A percentile compares a stretch with the other conserved stretches of the same genome.
phyloP scores from a whole-genome alignment of 2,888 invertebrate genomes.

The Agonopterix alstromeriana region DNA sequence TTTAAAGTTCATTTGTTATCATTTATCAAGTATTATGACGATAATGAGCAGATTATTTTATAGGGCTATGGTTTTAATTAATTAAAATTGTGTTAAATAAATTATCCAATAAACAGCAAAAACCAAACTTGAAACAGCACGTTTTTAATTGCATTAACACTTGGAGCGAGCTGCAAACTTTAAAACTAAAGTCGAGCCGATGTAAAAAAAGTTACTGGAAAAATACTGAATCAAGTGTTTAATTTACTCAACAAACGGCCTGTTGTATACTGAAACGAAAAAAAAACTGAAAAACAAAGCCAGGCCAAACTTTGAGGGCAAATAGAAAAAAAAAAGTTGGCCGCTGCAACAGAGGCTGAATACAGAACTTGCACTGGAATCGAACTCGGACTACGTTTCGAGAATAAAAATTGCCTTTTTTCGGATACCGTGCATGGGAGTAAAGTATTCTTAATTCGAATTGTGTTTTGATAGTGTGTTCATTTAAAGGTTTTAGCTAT shows the following conservation, averaged over 20 bases:
- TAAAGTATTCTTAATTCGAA: too few relatives aligned
- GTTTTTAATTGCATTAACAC: too few relatives aligned
- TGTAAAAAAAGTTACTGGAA: not conserved
- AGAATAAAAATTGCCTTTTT: constrained; percentile 5
- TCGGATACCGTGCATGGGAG: not conserved
- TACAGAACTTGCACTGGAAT: constrained; percentile 6
- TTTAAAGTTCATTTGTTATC: too few relatives aligned
- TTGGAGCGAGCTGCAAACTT: constrained; percentile 8
- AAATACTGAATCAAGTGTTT: constrained; percentile 5
- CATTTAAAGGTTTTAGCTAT: too few relatives aligned
- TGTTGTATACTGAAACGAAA: constrained; percentile 16
- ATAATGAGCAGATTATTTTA: too few relatives aligned
- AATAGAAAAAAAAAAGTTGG: not conserved
- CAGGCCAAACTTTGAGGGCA: not conserved
- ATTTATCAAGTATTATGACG: too few relatives aligned
- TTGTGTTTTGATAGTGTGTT: too few relatives aligned
- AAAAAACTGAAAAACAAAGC: constrained; percentile 23
- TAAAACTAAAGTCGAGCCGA: constrained; percentile 1
- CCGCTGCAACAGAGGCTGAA: constrained; percentile 3
- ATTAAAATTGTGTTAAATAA: too few relatives aligned
- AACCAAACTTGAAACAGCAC: too few relatives aligned
- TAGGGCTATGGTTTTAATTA: too few relatives aligned
- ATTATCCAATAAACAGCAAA: too few relatives aligned
- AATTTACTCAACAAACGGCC: constrained; percentile 20
- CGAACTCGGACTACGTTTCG: constrained; percentile 1